Evolutionary conservation across 2,113 vertebrate genomes (phyloP).

Genomic region (Silurus meridionalis): DNA sequence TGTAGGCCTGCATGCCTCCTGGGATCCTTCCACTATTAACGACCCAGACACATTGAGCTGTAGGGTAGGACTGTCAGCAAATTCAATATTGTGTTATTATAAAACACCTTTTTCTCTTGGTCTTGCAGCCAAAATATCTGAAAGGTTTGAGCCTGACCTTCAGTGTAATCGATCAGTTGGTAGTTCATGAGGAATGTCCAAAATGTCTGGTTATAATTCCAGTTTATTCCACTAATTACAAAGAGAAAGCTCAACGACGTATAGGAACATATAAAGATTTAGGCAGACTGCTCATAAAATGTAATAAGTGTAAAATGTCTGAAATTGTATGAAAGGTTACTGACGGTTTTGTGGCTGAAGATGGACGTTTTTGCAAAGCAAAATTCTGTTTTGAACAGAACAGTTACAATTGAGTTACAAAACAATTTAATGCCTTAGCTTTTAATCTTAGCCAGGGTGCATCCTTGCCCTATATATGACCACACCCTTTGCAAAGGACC

Average conservation of each 20-base stretch:
- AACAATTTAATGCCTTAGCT: background rate
- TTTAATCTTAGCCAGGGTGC: background rate
- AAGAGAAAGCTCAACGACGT: background rate
- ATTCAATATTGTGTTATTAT: constrained; percentile 16
- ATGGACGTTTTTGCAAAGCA: background rate
- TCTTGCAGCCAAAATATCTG: constrained; percentile 20
- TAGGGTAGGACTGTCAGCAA: background rate
- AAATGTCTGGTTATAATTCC: constrained; percentile 22
- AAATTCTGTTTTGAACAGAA: background rate
- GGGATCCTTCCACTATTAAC: constrained; percentile 32
- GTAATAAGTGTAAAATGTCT: background rate
- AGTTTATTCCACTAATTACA: background rate
- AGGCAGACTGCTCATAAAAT: background rate
- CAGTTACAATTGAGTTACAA: background rate
- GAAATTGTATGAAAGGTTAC: background rate
- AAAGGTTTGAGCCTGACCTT: constrained; percentile 25
- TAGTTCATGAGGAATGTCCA: constrained; percentile 1
- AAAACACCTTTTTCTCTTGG: constrained; percentile 18
- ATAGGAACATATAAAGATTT: background rate
- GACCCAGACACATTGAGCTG: constrained; percentile 16
- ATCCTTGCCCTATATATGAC: background rate
- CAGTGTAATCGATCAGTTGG: background rate
- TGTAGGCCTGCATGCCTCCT: constrained; percentile 32
- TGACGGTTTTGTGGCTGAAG: background rate
- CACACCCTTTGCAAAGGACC: background rate